A percentile compares a stretch with the other conserved stretches of the same genome.
Evolutionary conservation across 2,113 vertebrate species (phyloP).

Genomic region (Axis porcinus): DNA sequence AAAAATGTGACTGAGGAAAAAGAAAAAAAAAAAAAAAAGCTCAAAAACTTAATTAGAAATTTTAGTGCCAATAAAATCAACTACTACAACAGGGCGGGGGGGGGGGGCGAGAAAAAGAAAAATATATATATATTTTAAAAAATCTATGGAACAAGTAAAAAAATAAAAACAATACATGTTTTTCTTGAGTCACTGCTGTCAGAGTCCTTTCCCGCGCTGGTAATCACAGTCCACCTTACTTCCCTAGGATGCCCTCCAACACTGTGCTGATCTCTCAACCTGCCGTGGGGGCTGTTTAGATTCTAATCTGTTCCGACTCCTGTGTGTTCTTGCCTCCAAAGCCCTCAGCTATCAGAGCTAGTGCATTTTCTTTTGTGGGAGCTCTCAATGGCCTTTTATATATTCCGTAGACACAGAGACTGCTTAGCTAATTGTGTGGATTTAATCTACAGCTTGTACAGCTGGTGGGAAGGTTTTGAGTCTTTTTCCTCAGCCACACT

Average conservation of each 20-base stretch:
- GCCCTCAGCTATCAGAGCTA: neutral
- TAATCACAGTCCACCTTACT: neutral
- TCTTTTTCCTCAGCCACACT: neutral
- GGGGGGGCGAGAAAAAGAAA: too few species aligned
- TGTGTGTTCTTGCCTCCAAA: neutral
- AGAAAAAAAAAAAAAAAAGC: too few species aligned
- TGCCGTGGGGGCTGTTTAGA: neutral
- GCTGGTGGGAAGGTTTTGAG: neutral
- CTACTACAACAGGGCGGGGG: too few species aligned
- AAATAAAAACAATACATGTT: neutral
- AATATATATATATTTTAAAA: too few species aligned
- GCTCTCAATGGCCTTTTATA: neutral
- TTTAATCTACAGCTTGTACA: neutral
- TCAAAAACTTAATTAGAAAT: too few species aligned
- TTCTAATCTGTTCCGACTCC: neutral
- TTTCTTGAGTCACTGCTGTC: neutral
- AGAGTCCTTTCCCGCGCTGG: neutral
- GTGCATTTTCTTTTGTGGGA: neutral
- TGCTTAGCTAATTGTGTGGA: neutral
- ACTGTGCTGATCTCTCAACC: neutral
- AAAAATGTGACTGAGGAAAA: too few species aligned
- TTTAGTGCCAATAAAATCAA: too few species aligned
- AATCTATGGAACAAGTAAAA: too few species aligned
- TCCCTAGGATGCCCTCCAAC: neutral
- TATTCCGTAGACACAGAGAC: neutral